phyloP scores from a whole-genome alignment of 2,888 invertebrate genomes.

The Melitaea athalia region DNA sequence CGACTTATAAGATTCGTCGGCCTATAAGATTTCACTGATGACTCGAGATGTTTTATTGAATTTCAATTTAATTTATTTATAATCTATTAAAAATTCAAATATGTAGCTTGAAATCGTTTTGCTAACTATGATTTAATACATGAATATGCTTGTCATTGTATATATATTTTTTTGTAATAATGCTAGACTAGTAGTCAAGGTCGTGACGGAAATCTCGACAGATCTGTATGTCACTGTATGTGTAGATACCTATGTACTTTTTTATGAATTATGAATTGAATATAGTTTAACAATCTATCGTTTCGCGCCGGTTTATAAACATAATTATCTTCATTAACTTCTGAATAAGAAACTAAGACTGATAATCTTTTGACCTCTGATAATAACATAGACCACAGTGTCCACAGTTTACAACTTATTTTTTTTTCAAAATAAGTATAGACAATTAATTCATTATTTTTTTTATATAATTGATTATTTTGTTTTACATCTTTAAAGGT shows the following conservation, averaged over 20 bases:
- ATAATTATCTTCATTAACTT: conserved; percentile 5
- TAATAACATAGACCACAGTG: background rate
- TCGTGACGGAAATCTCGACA: conserved; percentile 41
- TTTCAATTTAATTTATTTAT: background rate
- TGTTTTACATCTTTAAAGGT: conserved; percentile 50
- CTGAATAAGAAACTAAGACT: conserved; percentile 16
- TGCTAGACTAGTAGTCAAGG: conserved; percentile 44
- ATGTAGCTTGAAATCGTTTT: background rate
- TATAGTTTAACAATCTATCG: background rate
- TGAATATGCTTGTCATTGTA: conserved; percentile 9
- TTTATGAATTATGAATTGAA: conserved; percentile 14
- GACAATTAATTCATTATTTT: background rate
- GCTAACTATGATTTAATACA: conserved; percentile 2
- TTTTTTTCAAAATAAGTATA: background rate
- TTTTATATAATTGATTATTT: background rate
- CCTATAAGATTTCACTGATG: conserved; percentile 14
- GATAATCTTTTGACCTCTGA: conserved; percentile 36
- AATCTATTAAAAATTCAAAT: background rate
- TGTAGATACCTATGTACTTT: conserved; percentile 10
- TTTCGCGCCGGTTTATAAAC: background rate
- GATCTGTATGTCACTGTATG: conserved; percentile 4
- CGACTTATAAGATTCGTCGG: background rate
- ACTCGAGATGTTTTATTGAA: conserved; percentile 10
- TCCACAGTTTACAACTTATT: background rate
- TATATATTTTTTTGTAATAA: conserved; percentile 16